A percentile compares a stretch with the other conserved stretches of the same genome.
These are phyloP conservation scores for Camelus dromedarius DNA, from an alignment of 2,113 vertebrate genomes.

Conservation along the genomic window DNA sequence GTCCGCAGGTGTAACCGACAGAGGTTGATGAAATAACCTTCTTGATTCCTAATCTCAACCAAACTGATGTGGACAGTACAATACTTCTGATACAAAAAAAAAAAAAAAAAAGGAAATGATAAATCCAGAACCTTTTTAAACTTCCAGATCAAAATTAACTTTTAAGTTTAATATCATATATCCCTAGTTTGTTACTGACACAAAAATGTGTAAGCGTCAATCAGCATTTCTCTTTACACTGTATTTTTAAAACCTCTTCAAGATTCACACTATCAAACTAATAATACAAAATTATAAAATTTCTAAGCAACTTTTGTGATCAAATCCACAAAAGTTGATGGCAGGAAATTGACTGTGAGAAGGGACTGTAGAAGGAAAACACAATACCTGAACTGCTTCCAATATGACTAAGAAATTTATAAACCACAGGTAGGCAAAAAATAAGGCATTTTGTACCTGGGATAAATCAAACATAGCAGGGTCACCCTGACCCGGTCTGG, in stretches of 20 bases:
- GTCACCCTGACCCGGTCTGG: background rate
- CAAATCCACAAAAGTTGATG: background rate
- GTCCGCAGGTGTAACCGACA: accelerated
- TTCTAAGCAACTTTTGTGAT: background rate
- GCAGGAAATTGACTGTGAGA: background rate
- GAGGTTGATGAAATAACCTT: background rate
- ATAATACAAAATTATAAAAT: background rate
- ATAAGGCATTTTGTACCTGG: background rate
- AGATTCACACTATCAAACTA: background rate
- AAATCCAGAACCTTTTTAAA: background rate
- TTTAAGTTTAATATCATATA: background rate
- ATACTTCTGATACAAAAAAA: background rate
- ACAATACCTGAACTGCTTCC: background rate
- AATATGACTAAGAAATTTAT: background rate
- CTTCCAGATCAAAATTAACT: background rate
- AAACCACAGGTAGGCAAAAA: background rate
- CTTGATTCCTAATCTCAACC: background rate
- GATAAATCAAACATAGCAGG: background rate
- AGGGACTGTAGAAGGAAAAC: background rate
- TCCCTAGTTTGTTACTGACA: background rate
- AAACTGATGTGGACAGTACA: background rate
- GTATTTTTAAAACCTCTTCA: background rate
- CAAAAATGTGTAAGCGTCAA: background rate
- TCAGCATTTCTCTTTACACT: background rate
- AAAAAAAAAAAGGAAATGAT: background rate